Evolutionary conservation across 2,797 vertebrate genomes (phyloP), one percentile per base, ranked within the genome.

Genomic region (Danio choprae): DNA sequence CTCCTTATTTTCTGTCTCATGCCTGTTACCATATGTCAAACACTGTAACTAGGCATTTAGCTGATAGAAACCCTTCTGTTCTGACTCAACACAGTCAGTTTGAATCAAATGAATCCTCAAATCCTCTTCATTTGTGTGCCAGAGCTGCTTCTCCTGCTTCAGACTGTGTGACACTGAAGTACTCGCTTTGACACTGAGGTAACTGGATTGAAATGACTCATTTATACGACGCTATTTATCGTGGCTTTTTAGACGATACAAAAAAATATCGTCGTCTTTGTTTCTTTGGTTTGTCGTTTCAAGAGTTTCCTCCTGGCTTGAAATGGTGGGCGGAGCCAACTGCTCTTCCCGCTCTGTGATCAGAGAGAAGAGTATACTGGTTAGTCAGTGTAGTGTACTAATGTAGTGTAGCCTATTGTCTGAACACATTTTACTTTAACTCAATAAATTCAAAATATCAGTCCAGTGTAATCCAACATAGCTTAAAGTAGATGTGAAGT

Each of bases 301-400:
- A 9, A 13, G 22, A 12, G 46, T 36, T 62, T 62, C 20, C 11
- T 51, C 7, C 13, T 65, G 36, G 6, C 18, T 76, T 29, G 29
- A 20, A 65, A 51, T 41, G 51, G 18, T 8, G 53, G 74, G 74
- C 36, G 74, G 74, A 0, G 60, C 48, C 29, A 18, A 58, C 22
- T 3, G n/a, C 13, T 8, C 36, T 60, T 40, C n/a, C 72, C 48
- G 18, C 60, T 53, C 48, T 16, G 13, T 53, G 50, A 4, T 3
- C 18, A 22, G 69, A 43, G 53, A 58, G 53, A 58, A 51, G 12
- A 16, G 20, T 29, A 48, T 40, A 44, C 15, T 50, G 58, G 58
- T 53, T 75, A 53, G 1, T 40, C 22, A 11, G 9, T 18, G 16
- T 43, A n/a, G 53, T 56, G 16, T 20, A 56, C 44, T 46, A 46